Evolutionary conservation across 1,140 invertebrate species (phyloP).

Genomic region (Drosophila arizonae): DNA sequence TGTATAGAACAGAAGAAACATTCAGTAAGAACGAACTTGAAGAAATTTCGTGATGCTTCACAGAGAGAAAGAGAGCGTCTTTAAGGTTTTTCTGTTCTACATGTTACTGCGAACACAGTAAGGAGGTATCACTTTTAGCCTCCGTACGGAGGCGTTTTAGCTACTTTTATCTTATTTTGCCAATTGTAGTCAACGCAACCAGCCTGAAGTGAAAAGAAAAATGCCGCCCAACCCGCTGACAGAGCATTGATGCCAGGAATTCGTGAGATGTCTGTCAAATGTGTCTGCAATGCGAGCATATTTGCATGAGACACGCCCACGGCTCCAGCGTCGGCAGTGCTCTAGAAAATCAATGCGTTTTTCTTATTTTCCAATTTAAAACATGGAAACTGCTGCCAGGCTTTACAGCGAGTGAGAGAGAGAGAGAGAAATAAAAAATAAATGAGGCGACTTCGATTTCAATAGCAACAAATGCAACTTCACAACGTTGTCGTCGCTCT

Average conservation of each 20-base stretch:
- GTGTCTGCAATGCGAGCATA: conserved; percentile 29
- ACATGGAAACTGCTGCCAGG: conserved; percentile 13
- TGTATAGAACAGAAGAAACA: no score
- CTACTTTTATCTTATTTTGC: conserved; percentile 63
- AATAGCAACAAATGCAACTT: conserved; percentile 72
- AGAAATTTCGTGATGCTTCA: no score
- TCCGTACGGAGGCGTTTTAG: conserved; percentile 22
- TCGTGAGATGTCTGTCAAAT: conserved; percentile 64
- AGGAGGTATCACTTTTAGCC: no score
- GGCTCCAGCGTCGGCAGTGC: background rate
- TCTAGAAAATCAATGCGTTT: conserved; percentile 27
- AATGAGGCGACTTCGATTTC: conserved; percentile 71
- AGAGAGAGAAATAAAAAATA: background rate
- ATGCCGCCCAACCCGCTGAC: conserved; percentile 26
- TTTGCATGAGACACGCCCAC: conserved; percentile 44
- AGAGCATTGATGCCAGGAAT: conserved; percentile 70
- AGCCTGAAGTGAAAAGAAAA: conserved; percentile 61
- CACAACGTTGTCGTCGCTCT: conserved; percentile 43
- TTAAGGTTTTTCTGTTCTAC: no score
- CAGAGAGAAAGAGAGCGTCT: no score
- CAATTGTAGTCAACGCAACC: conserved; percentile 67
- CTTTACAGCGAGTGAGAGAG: no score
- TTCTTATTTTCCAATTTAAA: conserved; percentile 28
- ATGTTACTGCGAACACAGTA: no score
- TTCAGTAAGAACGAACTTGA: no score